Percentiles rank a stretch among this genome's conserved stretches.
phyloP scores from a whole-genome alignment of 2,888 invertebrate genomes.

The Dioctria linearis region DNA sequence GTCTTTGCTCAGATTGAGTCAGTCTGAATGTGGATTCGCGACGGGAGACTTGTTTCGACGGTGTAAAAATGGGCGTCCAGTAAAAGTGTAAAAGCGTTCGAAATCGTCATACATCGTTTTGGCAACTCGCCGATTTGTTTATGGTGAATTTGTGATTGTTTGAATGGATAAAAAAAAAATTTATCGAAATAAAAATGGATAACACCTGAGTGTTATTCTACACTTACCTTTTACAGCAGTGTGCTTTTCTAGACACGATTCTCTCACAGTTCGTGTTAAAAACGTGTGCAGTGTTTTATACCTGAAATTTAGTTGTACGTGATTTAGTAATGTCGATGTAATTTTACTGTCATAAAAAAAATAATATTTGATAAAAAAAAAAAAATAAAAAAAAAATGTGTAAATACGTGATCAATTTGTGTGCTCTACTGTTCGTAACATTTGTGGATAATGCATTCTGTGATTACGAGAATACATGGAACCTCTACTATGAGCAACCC shows the following conservation, averaged over 20 bases:
- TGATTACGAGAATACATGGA: slow-evolving; percentile 79
- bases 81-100: slow-evolving; percentile 36
- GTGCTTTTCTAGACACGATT: slow-evolving; percentile 32
- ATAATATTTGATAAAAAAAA: neutral
- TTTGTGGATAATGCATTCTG: slow-evolving; percentile 70
- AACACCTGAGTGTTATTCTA: slow-evolving; percentile 7
- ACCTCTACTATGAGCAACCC: slow-evolving; percentile 83
- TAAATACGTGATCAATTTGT: slow-evolving; percentile 58
- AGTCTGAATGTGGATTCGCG: slow-evolving; percentile 54
- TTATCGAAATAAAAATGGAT: slow-evolving; percentile 11
- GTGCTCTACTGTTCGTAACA: slow-evolving; percentile 64
- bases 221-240: neutral
- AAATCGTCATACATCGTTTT: neutral
- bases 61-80: slow-evolving; percentile 30
- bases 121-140: neutral
- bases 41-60: slow-evolving; percentile 40
- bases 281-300: neutral
- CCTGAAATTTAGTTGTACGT: slow-evolving; percentile 21
- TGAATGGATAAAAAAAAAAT: slow-evolving; percentile 3
- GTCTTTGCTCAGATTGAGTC: slow-evolving; percentile 56
- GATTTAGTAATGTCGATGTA: slow-evolving; percentile 20
- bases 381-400: slow-evolving; percentile 55
- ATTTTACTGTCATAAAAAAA: slow-evolving; percentile 47
- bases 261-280: slow-evolving; percentile 12
- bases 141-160: neutral